A percentile compares a stretch with the other conserved stretches of the same genome.
These are phyloP conservation scores for Sipha maydis DNA, from an alignment of 2,888 invertebrate genomes.

Conservation along the genomic window DNA sequence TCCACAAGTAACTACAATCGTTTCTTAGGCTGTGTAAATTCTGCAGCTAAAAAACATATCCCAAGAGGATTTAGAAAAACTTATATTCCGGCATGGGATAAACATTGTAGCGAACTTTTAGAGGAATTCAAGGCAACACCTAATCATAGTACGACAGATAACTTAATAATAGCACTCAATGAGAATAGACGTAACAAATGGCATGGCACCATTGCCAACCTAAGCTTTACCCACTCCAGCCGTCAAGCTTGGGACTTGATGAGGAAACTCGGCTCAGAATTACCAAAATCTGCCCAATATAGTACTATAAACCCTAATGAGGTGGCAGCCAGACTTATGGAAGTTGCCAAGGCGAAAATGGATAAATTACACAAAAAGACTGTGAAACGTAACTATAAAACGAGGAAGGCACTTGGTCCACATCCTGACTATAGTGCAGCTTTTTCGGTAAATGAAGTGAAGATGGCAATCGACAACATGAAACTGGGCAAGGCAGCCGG, in stretches of 20 bases:
- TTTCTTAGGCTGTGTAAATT: slow-evolving; percentile 2
- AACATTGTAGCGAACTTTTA: slow-evolving; percentile 17
- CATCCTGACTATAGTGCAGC: background rate
- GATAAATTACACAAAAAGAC: slow-evolving; percentile 14
- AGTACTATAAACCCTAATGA: slow-evolving; percentile 6
- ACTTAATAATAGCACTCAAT: slow-evolving; percentile 14
- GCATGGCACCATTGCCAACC: background rate
- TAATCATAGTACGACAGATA: background rate
- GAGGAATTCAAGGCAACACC: background rate
- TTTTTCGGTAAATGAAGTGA: background rate
- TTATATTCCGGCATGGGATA: slow-evolving; percentile 37
- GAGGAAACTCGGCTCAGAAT: slow-evolving; percentile 8
- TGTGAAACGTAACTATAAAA: background rate
- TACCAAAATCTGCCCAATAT: background rate
- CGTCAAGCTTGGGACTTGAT: background rate
- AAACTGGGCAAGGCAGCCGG: slow-evolving; percentile 12
- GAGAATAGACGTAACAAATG: slow-evolving; percentile 22
- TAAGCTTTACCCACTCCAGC: slow-evolving; percentile 34
- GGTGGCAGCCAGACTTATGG: slow-evolving; percentile 5
- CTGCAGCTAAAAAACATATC: slow-evolving; percentile 37
- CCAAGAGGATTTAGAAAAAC: slow-evolving; percentile 36
- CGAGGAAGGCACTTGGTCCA: background rate
- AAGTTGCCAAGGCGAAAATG: slow-evolving; percentile 11
- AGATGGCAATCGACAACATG: background rate
- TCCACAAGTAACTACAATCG: slow-evolving; percentile 13